These are phyloP conservation scores for Corythornis madagascariensis DNA, from an alignment of 2,113 vertebrate species.

Conservation along the genomic window DNA sequence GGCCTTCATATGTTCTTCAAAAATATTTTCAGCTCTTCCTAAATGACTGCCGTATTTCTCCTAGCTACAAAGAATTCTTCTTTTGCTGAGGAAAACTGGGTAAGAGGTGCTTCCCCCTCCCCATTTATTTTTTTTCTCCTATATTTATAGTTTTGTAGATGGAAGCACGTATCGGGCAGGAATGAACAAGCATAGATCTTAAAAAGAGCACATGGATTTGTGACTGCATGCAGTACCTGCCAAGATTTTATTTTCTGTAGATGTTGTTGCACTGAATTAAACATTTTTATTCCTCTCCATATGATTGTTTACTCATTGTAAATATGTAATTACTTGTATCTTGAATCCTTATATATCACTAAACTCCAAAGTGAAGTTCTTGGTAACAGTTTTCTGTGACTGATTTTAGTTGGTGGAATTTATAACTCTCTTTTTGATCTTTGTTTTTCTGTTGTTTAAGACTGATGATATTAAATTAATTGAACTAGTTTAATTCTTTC, in stretches of 20 bases:
- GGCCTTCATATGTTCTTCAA: slow-evolving; percentile 43
- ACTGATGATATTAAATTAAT: not conserved
- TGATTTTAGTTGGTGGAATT: not conserved
- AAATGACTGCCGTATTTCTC: not conserved
- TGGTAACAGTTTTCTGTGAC: not conserved
- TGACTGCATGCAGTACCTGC: not conserved
- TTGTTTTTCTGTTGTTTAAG: not conserved
- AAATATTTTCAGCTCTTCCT: slow-evolving; percentile 17
- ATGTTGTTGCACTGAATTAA: not conserved
- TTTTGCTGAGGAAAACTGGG: slow-evolving; percentile 12
- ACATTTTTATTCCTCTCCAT: not conserved
- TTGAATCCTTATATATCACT: not conserved
- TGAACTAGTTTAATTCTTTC: not conserved
- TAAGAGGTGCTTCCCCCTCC: not conserved
- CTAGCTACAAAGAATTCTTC: not conserved
- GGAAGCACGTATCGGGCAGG: not conserved
- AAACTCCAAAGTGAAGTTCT: not conserved
- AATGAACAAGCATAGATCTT: slow-evolving; percentile 21
- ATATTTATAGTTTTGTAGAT: not conserved
- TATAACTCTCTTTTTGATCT: not conserved
- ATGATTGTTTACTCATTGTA: not conserved
- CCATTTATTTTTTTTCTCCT: not conserved
- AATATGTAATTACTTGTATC: not conserved
- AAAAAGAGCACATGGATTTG: not conserved
- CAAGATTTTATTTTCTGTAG: slow-evolving; percentile 20